Base-by-base conservation (phyloP, 2,888 invertebrate genomes). In the Ditula angustiorana region DNA sequence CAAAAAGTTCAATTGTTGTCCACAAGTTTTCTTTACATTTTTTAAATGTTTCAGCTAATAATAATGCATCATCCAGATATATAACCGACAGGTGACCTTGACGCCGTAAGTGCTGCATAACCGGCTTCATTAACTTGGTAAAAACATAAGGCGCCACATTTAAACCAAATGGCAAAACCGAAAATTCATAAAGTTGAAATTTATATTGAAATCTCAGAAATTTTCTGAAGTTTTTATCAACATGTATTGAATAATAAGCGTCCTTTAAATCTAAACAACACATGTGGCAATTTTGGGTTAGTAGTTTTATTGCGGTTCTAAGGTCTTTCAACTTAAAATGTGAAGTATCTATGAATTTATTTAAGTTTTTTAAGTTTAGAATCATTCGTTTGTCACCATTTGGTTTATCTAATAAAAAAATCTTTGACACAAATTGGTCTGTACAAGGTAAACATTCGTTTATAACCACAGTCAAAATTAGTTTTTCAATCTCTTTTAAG, bases 311-410 rank as follows among this genome's bases (percentile, higher is more conserved):
- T 16, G 59, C 59, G 2, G 49, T 59, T 37, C 59, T 49, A 5
- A 37, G 23, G 37, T 59, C 59, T 59, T 59, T 37, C n/a, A 50
- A 33, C 50, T 59, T 59, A 26, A 59, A 59, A 13, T 59, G 59
- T 21, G 46, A 11, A n/a, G 59, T 59, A 2, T 59, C 47, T 23
- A 59, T 59, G 13, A 50, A 59, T 26, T 41, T 37, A 35, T 59
- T 59, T 49, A 49, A 50, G 11, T 47, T 10, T 59, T 49, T 59
- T 23, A 50, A 37, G 37, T 59, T 59, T 19, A 59, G 35, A 30
- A 59, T 49, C 16, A 59, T 24, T 1, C 59, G 35, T 26, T 59
- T 47, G n/a, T 59, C 49, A 16, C 59, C 59, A 26, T 50, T 59
- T n/a, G 59, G 37, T 59, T 59, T 59, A 10, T 37, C 35, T 26